These are phyloP conservation scores for Caenorhabditis sp. DNA, from an alignment of 2,888 invertebrate genomes.

Conservation along the genomic window DNA sequence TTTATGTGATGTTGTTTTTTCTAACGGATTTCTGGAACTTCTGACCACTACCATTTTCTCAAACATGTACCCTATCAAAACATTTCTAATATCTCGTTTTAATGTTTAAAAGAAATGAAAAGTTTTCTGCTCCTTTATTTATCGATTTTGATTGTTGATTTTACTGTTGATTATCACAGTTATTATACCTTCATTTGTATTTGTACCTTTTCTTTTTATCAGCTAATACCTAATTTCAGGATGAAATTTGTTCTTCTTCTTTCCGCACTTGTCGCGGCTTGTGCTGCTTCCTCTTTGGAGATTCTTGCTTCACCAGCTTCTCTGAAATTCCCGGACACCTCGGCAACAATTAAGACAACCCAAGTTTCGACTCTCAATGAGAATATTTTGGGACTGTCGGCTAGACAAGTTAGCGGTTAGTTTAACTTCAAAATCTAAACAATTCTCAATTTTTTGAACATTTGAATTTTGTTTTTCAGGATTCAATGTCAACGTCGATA, in stretches of 20 bases:
- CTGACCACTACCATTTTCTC: background rate
- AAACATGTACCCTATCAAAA: background rate
- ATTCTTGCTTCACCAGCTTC: slow-evolving; percentile 62
- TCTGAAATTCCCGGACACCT: slow-evolving; percentile 60
- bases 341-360: slow-evolving; percentile 56
- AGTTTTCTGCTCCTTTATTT: slow-evolving; percentile 2
- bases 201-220: slow-evolving; percentile 12
- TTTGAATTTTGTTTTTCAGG: slow-evolving; percentile 35
- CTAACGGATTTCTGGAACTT: slow-evolving; percentile 24
- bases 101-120: slow-evolving; percentile 13
- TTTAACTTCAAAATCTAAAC: slow-evolving; percentile 12
- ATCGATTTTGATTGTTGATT: background rate
- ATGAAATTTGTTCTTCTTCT: slow-evolving; percentile 54
- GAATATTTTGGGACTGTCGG: slow-evolving; percentile 67
- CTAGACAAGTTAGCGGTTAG: slow-evolving; percentile 61
- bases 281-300: slow-evolving; percentile 55
- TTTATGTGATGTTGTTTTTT: slow-evolving; percentile 23
- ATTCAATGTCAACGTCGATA: slow-evolving; percentile 59
- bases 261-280: slow-evolving; percentile 50
- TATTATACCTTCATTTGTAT: slow-evolving; percentile 9
- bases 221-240: slow-evolving; percentile 30
- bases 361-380: slow-evolving; percentile 65
- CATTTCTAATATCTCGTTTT: background rate
- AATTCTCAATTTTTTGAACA: background rate
- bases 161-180: slow-evolving; percentile 32